These are phyloP conservation scores for Pseudomyrmex dendroicus DNA, from an alignment of 1,140 invertebrate genomes.

Conservation along the genomic window DNA sequence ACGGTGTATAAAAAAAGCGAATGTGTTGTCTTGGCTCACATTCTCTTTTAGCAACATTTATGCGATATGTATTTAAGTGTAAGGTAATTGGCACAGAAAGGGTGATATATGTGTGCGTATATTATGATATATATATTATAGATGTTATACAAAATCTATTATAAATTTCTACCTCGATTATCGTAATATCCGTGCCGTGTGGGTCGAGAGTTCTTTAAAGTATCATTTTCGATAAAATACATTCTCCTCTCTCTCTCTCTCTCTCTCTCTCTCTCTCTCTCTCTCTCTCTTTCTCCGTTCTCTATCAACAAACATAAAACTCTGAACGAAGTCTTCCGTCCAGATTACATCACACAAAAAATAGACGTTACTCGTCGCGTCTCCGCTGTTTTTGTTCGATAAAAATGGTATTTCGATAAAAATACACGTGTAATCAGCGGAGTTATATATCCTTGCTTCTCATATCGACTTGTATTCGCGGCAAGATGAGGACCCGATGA, in stretches of 20 bases:
- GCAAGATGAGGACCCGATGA: not conserved
- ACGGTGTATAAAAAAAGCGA: constrained; percentile 8
- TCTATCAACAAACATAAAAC: constrained; percentile 22
- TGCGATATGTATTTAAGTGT: constrained; percentile 50
- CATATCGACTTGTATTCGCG: not conserved
- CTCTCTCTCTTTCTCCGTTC: too few species aligned
- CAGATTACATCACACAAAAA: constrained; percentile 33
- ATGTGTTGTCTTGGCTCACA: not conserved
- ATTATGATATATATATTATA: constrained; percentile 20
- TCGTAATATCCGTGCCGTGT: not conserved
- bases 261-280: not conserved
- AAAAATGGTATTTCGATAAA: constrained; percentile 18
- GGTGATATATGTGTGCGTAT: not conserved
- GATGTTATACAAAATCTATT: constrained; percentile 50
- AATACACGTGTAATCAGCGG: constrained; percentile 16
- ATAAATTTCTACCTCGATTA: constrained; percentile 40
- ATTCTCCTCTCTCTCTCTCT: not conserved
- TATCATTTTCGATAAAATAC: constrained; percentile 16
- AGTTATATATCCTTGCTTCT: not conserved
- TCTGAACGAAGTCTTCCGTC: not conserved
- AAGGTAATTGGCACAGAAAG: constrained; percentile 46
- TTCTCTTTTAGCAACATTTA: constrained; percentile 21
- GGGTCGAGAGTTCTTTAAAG: not conserved
- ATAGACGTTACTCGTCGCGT: not conserved
- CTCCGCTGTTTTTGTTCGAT: not conserved